These are phyloP conservation scores for Rhinichthys klamathensis DNA, from an alignment of 2,113 vertebrate genomes.

Conservation along the genomic window DNA sequence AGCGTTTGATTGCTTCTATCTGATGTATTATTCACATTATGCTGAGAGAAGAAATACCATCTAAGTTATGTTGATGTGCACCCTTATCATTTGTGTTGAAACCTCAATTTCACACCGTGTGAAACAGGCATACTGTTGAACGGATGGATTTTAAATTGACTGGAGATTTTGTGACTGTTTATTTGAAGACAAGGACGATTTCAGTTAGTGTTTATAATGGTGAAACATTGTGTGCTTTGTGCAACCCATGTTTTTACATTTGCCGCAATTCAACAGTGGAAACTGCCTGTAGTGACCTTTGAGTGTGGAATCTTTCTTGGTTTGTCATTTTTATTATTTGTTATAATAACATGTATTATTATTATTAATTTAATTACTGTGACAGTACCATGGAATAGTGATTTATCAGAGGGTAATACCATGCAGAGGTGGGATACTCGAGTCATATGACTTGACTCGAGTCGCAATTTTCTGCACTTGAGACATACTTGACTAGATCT, in stretches of 20 bases:
- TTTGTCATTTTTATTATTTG: neutral
- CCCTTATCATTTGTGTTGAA: constrained; percentile 15
- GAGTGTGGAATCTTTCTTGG: neutral
- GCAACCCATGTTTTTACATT: neutral
- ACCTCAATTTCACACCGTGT: constrained; percentile 27
- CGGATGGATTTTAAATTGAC: constrained; percentile 24
- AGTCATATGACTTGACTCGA: too few relatives aligned
- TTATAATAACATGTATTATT: too few relatives aligned
- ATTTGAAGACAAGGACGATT: constrained; percentile 10
- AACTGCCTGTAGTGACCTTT: constrained; percentile 1
- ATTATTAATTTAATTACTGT: too few relatives aligned
- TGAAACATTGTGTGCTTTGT: neutral
- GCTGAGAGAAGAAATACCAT: neutral
- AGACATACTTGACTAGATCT: too few relatives aligned
- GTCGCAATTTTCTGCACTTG: too few relatives aligned
- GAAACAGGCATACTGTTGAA: neutral
- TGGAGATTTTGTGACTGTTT: constrained; percentile 31
- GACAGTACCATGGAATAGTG: too few relatives aligned
- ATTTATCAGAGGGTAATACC: too few relatives aligned
- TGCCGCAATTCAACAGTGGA: neutral
- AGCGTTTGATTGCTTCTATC: constrained; percentile 21
- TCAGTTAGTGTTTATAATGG: neutral
- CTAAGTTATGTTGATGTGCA: neutral
- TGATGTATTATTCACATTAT: constrained; percentile 31
- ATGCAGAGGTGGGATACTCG: too few relatives aligned